These are phyloP conservation scores for Mimachlamys varia DNA, from an alignment of 2,888 invertebrate species.

Conservation along the genomic window DNA sequence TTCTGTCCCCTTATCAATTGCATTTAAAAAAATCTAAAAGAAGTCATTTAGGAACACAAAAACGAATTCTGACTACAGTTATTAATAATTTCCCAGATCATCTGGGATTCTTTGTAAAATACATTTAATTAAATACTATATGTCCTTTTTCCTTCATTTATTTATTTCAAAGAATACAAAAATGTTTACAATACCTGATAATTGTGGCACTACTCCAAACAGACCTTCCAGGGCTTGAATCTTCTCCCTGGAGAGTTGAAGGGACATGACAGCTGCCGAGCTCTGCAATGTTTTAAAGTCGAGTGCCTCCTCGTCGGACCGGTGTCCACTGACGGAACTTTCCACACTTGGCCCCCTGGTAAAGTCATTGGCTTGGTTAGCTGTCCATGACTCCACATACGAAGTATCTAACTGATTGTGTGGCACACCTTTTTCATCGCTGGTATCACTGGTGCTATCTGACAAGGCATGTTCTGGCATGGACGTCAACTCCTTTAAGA, in stretches of 20 bases:
- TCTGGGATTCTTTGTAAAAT: no score
- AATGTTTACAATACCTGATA: not conserved
- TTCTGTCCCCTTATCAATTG: no score
- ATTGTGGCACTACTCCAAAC: slow-evolving; percentile 84
- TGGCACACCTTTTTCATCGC: not conserved
- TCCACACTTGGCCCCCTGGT: not conserved
- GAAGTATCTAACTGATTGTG: not conserved
- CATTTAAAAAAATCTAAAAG: no score
- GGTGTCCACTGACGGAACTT: not conserved
- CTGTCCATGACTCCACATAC: slow-evolving; percentile 22
- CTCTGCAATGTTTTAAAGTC: not conserved
- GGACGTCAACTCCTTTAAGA: slow-evolving; percentile 41
- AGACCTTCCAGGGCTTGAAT: slow-evolving; percentile 64
- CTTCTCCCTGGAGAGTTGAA: slow-evolving; percentile 41
- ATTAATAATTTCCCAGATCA: no score
- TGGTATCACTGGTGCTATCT: not conserved
- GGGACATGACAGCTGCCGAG: not conserved
- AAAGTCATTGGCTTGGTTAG: not conserved
- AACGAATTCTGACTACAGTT: no score
- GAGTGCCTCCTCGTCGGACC: not conserved
- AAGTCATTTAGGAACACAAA: no score
- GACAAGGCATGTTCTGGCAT: slow-evolving; percentile 34
- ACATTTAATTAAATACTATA: no score
- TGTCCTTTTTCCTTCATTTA: no score
- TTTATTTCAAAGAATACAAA: not conserved